These are phyloP conservation scores for Podarcis raffonei DNA, from an alignment of 2,113 vertebrate species.

Conservation along the genomic window DNA sequence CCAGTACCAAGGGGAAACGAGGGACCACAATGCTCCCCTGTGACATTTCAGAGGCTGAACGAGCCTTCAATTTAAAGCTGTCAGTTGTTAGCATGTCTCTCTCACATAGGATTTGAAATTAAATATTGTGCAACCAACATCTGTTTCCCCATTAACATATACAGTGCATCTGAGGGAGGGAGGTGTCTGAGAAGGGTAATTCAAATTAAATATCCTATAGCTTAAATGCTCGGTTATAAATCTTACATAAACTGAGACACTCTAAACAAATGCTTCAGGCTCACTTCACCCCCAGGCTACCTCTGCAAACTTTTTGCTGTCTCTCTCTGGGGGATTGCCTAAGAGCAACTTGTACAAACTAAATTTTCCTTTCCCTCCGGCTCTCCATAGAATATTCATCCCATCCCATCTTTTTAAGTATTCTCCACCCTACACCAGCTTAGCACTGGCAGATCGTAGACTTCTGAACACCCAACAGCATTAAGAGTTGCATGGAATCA, in stretches of 20 bases:
- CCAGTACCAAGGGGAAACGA: background rate
- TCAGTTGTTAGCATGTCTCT: slow-evolving; percentile 25
- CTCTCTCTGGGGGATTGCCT: background rate
- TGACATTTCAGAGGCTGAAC: slow-evolving; percentile 39
- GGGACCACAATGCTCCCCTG: background rate
- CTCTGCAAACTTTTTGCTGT: background rate
- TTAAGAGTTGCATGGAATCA: background rate
- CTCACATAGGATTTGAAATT: slow-evolving; percentile 39
- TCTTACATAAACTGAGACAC: background rate
- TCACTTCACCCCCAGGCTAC: background rate
- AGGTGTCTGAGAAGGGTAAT: background rate
- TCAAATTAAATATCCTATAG: slow-evolving; percentile 20
- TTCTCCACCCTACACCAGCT: background rate
- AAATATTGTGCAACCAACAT: slow-evolving; percentile 47
- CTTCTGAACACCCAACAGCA: slow-evolving; percentile 26
- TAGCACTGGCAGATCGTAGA: slow-evolving; percentile 11
- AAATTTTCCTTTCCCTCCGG: background rate
- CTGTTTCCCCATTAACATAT: slow-evolving; percentile 37
- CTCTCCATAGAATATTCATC: background rate
- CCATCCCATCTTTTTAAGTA: background rate
- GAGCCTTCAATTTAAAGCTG: slow-evolving; percentile 42
- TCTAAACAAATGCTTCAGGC: background rate
- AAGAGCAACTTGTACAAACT: background rate
- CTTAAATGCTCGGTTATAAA: background rate
- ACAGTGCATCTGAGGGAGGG: background rate